Base-by-base conservation (phyloP, 2,888 invertebrate genomes). In the Dicycla oo region DNA sequence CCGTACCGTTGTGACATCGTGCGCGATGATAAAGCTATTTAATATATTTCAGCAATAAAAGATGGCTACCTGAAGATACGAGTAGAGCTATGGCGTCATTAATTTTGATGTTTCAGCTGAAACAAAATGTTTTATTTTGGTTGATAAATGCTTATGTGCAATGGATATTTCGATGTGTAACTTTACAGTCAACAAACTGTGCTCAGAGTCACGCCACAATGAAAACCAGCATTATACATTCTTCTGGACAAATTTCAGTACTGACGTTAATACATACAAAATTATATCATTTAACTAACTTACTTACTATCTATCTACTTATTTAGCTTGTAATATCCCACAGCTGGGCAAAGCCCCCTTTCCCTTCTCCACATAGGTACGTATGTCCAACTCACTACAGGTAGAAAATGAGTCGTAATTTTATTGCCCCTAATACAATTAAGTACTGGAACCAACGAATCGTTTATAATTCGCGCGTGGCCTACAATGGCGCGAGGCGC, bases 401-500 rank as follows among this genome's bases (percentile, higher is more conserved):
- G 34, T 34, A 57, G n/a, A n/a, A 63, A 45, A 15, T 0, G 7
- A 38, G 38, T 47, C 15, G 15, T 54, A 23, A 30, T 69, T 58
- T 34, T 7, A 56, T 23, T 30, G 2, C 2, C 30, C n/a, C n/a
- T n/a, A 49, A 69, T 53, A 45, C 73, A 81, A 73, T 79, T n/a
- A n/a, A n/a, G n/a, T 62, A 77, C 71, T 77, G 67, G 60, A 69
- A 83, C 83, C 84, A 73, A 78, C 84, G 78, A 86, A 74, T 81
- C 87, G 87, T 86, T 88, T 91, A 89, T 91, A 88, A 91, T 86
- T 80, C 87, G 90, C 87, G 90, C 90, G 87, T 91, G 91, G 91
- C 91, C 90, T 88, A 91, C 89, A 91, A 78, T 71, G 75, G 70
- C 71, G 75, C 64, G 68, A 68, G 66, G 38, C 58, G 78, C 71